A percentile compares a stretch with the other conserved stretches of the same genome.
Conservation (phyloP, 2,113 vertebrate genomes). For the Tiliqua scincoides region DNA sequence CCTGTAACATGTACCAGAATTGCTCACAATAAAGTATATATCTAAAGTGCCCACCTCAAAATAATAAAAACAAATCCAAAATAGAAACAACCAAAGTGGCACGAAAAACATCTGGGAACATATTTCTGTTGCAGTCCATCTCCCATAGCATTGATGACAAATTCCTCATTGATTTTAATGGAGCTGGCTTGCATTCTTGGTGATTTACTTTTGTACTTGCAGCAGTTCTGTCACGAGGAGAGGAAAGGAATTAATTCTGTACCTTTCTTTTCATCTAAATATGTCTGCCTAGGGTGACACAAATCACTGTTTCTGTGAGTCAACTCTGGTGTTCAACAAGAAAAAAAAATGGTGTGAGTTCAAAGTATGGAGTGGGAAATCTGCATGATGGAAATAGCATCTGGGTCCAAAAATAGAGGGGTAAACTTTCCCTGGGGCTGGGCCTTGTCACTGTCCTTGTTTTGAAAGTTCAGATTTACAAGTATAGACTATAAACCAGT, state of each 20-base stretch:
- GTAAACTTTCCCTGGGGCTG: background rate
- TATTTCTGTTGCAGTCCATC: background rate
- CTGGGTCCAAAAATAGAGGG: conserved; percentile 26
- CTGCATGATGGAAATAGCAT: conserved; percentile 21
- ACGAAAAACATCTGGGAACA: background rate
- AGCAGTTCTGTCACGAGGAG: background rate
- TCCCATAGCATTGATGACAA: background rate
- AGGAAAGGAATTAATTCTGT: conserved; percentile 14
- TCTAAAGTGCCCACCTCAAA: background rate
- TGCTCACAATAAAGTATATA: background rate
- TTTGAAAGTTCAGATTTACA: background rate
- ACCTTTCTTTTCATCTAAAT: conserved; percentile 7
- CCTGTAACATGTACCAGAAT: background rate
- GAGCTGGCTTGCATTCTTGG: background rate
- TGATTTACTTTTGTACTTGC: background rate
- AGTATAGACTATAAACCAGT: background rate
- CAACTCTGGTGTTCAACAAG: conserved; percentile 13
- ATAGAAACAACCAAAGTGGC: background rate
- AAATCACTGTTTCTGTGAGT: conserved; percentile 2
- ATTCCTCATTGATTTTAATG: background rate
- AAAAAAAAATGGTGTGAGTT: background rate
- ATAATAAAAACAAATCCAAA: too few relatives aligned
- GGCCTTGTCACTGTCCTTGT: background rate
- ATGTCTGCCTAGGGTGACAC: conserved; percentile 5
- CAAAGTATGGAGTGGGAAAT: conserved; percentile 13